A percentile compares a stretch with the other conserved stretches of the same genome.
phyloP scores from a whole-genome alignment of 2,797 vertebrate species.

The Momotus momota region DNA sequence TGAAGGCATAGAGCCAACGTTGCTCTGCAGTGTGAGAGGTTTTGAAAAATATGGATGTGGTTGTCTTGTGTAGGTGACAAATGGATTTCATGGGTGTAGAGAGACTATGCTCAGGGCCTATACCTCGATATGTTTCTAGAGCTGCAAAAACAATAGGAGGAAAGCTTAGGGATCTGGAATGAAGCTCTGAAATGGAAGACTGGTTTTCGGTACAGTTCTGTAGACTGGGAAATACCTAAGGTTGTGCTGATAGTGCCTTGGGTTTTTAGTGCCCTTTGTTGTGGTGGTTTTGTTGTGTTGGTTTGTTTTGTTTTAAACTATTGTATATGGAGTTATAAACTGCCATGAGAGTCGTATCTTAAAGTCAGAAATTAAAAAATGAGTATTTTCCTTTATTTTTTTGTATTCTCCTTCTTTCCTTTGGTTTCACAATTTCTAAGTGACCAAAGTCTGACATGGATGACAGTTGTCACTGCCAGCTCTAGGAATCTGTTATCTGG shows the following conservation, averaged over 20 bases:
- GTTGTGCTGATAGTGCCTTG: not conserved
- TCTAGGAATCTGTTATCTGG: not conserved
- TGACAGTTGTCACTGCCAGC: rapidly evolving
- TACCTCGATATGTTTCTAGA: not conserved
- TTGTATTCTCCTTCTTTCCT: not conserved
- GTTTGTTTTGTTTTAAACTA: not conserved
- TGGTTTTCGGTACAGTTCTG: not conserved
- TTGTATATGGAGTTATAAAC: not conserved
- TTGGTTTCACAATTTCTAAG: not conserved
- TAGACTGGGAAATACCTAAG: not conserved
- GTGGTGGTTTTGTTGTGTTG: not conserved
- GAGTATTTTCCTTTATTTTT: not conserved
- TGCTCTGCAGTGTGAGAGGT: not conserved
- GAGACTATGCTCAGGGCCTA: not conserved
- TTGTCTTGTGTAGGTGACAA: not conserved
- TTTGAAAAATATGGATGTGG: not conserved
- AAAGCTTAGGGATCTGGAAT: not conserved
- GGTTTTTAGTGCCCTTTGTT: not conserved
- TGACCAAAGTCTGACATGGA: not conserved
- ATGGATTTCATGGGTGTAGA: not conserved
- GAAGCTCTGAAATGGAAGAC: not conserved
- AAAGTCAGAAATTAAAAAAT: not conserved
- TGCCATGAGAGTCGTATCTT: not conserved
- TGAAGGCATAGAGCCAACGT: not conserved
- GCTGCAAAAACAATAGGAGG: not conserved